These are phyloP conservation scores for Hesperia comma DNA, from an alignment of 2,888 invertebrate genomes.

Conservation along the genomic window DNA sequence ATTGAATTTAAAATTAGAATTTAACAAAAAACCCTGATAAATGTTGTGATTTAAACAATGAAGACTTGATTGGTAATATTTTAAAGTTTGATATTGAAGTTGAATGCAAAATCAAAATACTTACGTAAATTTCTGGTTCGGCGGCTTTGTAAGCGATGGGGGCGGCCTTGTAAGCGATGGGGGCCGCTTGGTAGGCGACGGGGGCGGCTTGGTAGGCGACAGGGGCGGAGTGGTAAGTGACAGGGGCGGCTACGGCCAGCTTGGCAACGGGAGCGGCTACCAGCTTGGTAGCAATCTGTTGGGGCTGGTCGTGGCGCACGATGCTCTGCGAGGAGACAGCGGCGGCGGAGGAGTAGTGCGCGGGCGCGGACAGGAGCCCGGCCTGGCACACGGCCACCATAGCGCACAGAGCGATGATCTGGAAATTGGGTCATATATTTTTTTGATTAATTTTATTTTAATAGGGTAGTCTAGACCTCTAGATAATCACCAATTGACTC, in stretches of 20 bases:
- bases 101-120: background rate
- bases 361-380: conserved; percentile 58
- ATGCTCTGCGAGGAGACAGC: conserved; percentile 68
- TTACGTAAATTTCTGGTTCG: background rate
- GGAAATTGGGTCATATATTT: background rate
- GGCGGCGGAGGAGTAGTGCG: conserved; percentile 63
- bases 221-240: conserved; percentile 31
- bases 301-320: conserved; percentile 67
- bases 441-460: no score
- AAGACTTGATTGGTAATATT: background rate
- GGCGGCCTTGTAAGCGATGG: background rate
- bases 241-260: conserved; percentile 42
- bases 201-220: conserved; percentile 51
- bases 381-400: conserved; percentile 54
- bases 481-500: no score
- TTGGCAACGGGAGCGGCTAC: conserved; percentile 49
- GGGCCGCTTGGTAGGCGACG: conserved; percentile 24
- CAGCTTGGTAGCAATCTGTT: conserved; percentile 46
- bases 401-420: conserved; percentile 54
- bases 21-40: conserved; percentile 37
- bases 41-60: background rate
- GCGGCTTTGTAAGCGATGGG: conserved; percentile 2
- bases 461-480: no score
- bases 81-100: background rate
- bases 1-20: background rate